phyloP scores from a whole-genome alignment of 2,113 vertebrate species.

The Larimichthys crocea region DNA sequence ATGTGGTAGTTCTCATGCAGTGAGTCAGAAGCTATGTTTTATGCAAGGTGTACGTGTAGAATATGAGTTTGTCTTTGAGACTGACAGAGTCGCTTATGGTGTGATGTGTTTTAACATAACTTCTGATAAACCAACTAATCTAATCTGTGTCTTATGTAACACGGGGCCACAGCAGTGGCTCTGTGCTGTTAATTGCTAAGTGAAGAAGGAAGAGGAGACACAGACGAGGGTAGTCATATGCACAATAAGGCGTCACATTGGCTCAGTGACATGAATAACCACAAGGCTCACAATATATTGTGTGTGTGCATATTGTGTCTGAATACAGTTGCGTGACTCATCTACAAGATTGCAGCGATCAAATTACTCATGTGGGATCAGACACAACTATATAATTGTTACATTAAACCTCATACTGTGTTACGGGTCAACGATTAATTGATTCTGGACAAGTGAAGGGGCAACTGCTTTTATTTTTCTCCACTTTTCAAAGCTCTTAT shows the following conservation, averaged over 20 bases:
- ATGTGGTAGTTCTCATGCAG: constrained; percentile 25
- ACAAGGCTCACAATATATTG: background rate
- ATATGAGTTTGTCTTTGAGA: constrained; percentile 16
- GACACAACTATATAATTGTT: constrained; percentile 15
- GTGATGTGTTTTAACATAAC: constrained; percentile 26
- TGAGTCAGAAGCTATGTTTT: constrained; percentile 59
- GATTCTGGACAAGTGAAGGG: constrained; percentile 1
- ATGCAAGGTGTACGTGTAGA: constrained; percentile 27
- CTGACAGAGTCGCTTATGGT: constrained; percentile 15
- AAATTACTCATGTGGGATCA: constrained; percentile 30
- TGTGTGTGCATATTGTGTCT: background rate
- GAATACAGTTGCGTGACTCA: constrained; percentile 24
- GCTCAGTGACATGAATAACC: constrained; percentile 37
- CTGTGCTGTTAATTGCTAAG: constrained; percentile 57
- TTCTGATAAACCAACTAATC: constrained; percentile 18
- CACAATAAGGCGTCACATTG: constrained; percentile 15
- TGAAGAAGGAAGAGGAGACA: constrained; percentile 34
- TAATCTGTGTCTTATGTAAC: constrained; percentile 54
- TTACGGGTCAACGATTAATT: constrained; percentile 19
- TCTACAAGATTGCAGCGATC: constrained; percentile 13
- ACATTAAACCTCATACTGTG: constrained; percentile 3
- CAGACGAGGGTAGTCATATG: constrained; percentile 3
- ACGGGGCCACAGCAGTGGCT: constrained; percentile 8
- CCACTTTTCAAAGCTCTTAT: background rate
- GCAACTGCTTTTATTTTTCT: background rate